Evolutionary conservation across 2,888 invertebrate genomes (phyloP), one percentile per base, ranked within the genome.

Genomic region (Punctoribates punctum): DNA sequence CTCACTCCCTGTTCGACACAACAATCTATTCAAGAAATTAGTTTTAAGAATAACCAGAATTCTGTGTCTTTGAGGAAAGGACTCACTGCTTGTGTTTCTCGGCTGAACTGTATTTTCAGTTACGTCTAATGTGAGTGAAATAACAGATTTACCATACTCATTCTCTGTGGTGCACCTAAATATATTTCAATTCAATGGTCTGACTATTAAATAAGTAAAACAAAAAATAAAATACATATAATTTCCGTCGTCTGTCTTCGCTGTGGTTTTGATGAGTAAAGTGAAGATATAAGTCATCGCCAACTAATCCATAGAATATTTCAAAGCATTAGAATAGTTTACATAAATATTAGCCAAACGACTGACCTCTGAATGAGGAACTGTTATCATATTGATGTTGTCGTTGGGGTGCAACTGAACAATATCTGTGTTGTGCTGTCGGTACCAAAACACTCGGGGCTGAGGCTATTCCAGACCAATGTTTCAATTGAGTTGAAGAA

Each of bases 1-100:
- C 91, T 89, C 0, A 94, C 93, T 83, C 92, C 92, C 85, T 89
- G 88, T 78, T 88, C 87, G n/a, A 87, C 86, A 81, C 94, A 94
- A 82, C 94, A 94, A 80, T 91, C 85, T 38, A 34, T 27, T 11
- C 6, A 73, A 46, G 29, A 27, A 27, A 27, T 62, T 15, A 62
- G 13, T 62, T n/a, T n/a, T 23, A 62, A 46, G 15, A 46, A 46
- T 46, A 46, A 46, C 15, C 15, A 46, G 8, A 11, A 46, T n/a
- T n/a, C n/a, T n/a, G n/a, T n/a, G n/a, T n/a, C n/a, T n/a, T n/a
- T n/a, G n/a, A n/a, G n/a, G 60, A 51, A 5, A 8, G 20, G 23
- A 74, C 62, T 75, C 27, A 75, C 75, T 67, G 25, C 29, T 48
- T 27, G 67, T 46, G 67, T 60, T 75, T 42, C 57, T 23, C 25